A percentile compares a stretch with the other conserved stretches of the same genome.
phyloP scores from a whole-genome alignment of 2,888 invertebrate species.

The Neuroscelio doddi region DNA sequence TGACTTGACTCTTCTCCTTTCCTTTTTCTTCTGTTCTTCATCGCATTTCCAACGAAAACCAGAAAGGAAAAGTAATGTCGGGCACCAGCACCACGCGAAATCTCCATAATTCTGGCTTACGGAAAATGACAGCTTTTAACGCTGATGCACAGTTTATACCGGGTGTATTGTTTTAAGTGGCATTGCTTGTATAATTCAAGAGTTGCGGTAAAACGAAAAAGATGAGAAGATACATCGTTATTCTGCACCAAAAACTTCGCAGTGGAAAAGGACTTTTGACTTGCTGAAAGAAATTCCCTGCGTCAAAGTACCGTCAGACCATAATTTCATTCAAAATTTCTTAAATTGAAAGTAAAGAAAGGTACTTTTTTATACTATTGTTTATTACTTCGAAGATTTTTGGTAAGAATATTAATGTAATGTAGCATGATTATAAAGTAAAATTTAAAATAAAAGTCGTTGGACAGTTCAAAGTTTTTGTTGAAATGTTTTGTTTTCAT shows the following conservation, averaged over 20 bases:
- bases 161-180: slow-evolving; percentile 70
- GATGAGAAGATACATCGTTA: slow-evolving; percentile 21
- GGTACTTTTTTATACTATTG: no score
- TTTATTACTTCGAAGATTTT: no score
- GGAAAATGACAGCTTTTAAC: slow-evolving; percentile 71
- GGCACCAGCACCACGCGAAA: slow-evolving; percentile 52
- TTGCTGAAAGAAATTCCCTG: not conserved
- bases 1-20: slow-evolving; percentile 33
- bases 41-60: slow-evolving; percentile 40
- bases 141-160: slow-evolving; percentile 70
- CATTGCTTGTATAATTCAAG: slow-evolving; percentile 67
- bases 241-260: slow-evolving; percentile 15
- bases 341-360: not conserved
- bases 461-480: no score
- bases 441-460: no score
- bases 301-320: not conserved
- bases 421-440: no score
- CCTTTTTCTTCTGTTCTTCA: no score
- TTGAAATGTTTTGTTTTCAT: no score
- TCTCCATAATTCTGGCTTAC: slow-evolving; percentile 71
- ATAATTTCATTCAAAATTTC: not conserved
- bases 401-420: no score
- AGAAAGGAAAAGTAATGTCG: slow-evolving; percentile 30
- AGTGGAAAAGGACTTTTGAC: slow-evolving; percentile 5
- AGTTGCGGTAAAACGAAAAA: slow-evolving; percentile 48